Evolutionary conservation across 2,797 vertebrate genomes (phyloP), one percentile per base, ranked within the genome.

Genomic region (Notamacropus eugenii): DNA sequence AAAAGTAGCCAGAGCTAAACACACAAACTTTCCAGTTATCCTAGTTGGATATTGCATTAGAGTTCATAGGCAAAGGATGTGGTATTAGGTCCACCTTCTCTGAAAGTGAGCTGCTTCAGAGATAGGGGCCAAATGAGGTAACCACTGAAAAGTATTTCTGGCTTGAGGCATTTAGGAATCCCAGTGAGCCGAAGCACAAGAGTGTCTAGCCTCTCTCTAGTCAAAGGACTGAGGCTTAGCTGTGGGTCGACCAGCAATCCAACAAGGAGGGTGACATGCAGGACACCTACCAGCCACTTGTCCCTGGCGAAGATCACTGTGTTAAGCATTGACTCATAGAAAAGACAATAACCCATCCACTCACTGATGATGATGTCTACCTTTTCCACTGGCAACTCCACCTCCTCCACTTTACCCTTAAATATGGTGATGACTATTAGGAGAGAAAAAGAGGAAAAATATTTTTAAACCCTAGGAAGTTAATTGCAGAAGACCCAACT

Each of bases 331-430:
- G 99, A 99, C 97, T 99, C 99, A 93, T 99, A 99, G 99, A 99
- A 99, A 91, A 99, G 99, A 95, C 99, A 99, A 98, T 99, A 99
- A 96, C 99, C 99, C 99, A 99, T 99, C 99, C 99, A 99, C 98
- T 99, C 99, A 4, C 99, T 99, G 98, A 99, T 99, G 95, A 99
- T 99, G 98, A 99, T 99, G 98, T 99, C 99, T 62, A 99, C 99
- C 98, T 99, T 99, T 95, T 99, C 99, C 97, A 99, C 99, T 0
- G 99, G 99, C 95, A 99, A 98, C 97, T 99, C 99, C 97, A 99
- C 99, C 98, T 99, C 99, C 98, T 99, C 99, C 98, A 99, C 99
- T 98, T 99, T 99, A 62, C 99, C 99, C 97, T 99, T 99, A 98
- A 99, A 99, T 98, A 99, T 99, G 98, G 99, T 99, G 98, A 99